Base-by-base conservation (phyloP, 2,113 vertebrate genomes). In the Neofelis nebulosa region DNA sequence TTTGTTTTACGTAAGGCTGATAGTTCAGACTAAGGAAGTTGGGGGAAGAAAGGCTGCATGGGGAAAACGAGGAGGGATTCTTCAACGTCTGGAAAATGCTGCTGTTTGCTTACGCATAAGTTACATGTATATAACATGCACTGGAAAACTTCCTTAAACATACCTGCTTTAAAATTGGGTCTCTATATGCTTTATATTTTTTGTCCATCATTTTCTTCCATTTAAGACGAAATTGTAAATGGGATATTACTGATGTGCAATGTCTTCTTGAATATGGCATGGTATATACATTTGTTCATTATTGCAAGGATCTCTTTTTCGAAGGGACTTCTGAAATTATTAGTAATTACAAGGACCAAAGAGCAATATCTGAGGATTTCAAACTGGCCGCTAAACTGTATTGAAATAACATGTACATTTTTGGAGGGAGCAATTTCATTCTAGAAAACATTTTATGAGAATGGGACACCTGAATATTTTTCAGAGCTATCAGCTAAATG, bases 1-100 rank as follows among this genome's bases (percentile, higher is more conserved):
- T 97, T 97, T 94, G 66, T 81, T 96, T 98, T 91, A 89, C 92
- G 78, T 96, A 97, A 93, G 69, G 48, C 19, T 48, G 95, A 97
- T 65, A 91, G 95, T 94, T 85, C 74, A 93, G 96, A 89, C 1
- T 3, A 19, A 66, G 23, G 48, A 96, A 94, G 15, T 5, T 93
- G 52, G 23, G 25, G 38, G 55, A 55, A 52, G 78, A 50, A 52
- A 48, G n/a, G 3, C 41, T 21, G 15, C 3, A 1, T 19, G 83
- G 48, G 27, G 66, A 48, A 38, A 36, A 85, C 50, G 19, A 3
- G 29, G 13, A 41, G 16, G 36, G 41, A 63, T 45, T 82, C 73
- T 79, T 33, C 41, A 33, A 68, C 66, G 27, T 52, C 19, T 18
- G 55, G 61, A 83, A 95, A 87, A 87, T 18, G 2, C 31, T 68